phyloP scores from a whole-genome alignment of 2,113 vertebrate genomes.

The Chaetura pelagica region DNA sequence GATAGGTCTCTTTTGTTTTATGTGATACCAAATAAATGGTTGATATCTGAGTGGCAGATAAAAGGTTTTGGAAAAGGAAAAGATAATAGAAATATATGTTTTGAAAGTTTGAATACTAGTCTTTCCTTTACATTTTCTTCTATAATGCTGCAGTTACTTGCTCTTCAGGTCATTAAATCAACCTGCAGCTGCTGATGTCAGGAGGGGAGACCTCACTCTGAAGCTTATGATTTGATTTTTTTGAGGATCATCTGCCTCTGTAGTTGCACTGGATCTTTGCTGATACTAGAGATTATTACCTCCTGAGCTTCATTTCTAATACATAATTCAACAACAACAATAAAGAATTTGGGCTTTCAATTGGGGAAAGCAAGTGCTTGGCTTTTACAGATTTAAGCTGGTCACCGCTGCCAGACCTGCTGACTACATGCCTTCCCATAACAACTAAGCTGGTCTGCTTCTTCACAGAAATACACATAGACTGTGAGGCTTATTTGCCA shows the following conservation, averaged over 20 bases:
- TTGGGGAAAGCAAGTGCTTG: background rate
- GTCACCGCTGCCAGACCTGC: background rate
- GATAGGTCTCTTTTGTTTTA: background rate
- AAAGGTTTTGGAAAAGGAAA: background rate
- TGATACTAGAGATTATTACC: background rate
- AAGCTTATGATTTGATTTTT: background rate
- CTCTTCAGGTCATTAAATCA: background rate
- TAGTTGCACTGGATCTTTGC: background rate
- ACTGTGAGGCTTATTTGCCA: conserved; percentile 38
- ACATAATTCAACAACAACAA: background rate
- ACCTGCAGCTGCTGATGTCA: background rate
- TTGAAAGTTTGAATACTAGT: background rate
- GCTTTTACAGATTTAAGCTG: background rate
- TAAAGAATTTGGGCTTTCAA: background rate
- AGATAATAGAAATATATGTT: background rate
- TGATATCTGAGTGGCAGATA: background rate
- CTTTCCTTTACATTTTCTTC: background rate
- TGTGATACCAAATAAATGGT: background rate
- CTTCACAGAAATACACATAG: background rate
- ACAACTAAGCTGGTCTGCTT: background rate
- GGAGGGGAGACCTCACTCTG: background rate
- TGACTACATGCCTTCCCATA: background rate
- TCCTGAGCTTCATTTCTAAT: background rate
- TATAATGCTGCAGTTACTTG: background rate
- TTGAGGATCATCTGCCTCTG: background rate